Evolutionary conservation across 1,140 invertebrate genomes (phyloP), one percentile per base, ranked within the genome.

Genomic region (Eueides isabella): DNA sequence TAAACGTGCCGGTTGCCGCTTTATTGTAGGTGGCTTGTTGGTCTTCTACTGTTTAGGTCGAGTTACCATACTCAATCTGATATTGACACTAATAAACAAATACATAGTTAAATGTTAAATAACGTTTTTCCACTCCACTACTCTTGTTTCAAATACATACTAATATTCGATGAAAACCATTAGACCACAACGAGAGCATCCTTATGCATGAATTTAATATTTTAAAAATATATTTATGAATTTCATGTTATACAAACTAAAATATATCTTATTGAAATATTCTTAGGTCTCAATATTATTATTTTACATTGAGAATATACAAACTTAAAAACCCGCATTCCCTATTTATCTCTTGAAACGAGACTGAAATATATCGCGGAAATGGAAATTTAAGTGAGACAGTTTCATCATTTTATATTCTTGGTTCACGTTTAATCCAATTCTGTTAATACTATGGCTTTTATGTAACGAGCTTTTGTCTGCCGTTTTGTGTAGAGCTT

Each of bases 321-420:
- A 55, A 26, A 55, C 9, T 19, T 55, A 11, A 55, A 55, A 26
- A 7, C 19, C 19, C 9, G 48, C 19, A 55, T 23, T 55, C 26
- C 48, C 48, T 23, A 26, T 44, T 44, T 44, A 44, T 19, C 41
- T 19, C 44, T 19, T 48, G 19, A n/a, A n/a, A n/a, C n/a, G 48
- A 55, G 26, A 55, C 48, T 26, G 9, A 55, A 55, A 55, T 55
- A 26, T 55, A 55, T 55, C 48, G 48, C 48, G 19, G 48, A 55
- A 55, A 55, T 55, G n/a, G 48, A 55, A 55, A 55, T 23, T 7
- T 23, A 55, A 55, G 19, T 55, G 19, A 55, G 48, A 23, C 19
- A 19, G 9, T 55, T 55, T 55, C 48, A 55, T 55, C 19, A 23
- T 55, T 55, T 55, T 23, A 55, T 55, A 55, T 23, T 55, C 19